phyloP scores from a whole-genome alignment of 2,113 vertebrate genomes.

The Salminus brasiliensis region DNA sequence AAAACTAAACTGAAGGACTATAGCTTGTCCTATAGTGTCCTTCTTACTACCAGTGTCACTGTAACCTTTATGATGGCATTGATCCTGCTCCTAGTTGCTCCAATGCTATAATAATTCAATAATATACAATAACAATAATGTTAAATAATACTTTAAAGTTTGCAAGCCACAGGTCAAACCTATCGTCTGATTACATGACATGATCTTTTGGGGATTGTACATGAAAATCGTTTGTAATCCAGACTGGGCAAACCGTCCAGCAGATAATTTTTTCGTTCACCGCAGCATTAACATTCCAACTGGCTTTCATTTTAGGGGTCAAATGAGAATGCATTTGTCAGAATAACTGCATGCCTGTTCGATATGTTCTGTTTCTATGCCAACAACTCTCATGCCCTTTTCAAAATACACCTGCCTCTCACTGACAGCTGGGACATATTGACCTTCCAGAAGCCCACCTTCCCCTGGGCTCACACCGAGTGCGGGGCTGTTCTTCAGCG shows the following conservation, averaged over 20 bases:
- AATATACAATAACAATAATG: neutral
- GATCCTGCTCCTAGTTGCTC: neutral
- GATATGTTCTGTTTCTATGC: slow-evolving; percentile 30
- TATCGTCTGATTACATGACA: neutral
- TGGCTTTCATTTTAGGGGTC: slow-evolving; percentile 29
- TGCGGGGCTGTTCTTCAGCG: slow-evolving; percentile 34
- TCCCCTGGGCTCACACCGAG: slow-evolving; percentile 32
- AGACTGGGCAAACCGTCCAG: neutral
- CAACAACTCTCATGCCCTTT: slow-evolving; percentile 44
- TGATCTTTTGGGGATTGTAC: neutral
- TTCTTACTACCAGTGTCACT: neutral
- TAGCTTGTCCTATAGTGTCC: neutral
- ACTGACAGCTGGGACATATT: slow-evolving; percentile 34
- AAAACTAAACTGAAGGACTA: neutral
- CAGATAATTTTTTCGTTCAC: neutral
- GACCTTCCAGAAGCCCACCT: slow-evolving; percentile 44
- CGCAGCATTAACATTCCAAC: slow-evolving; percentile 19
- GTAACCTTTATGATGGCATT: neutral
- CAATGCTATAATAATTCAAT: neutral
- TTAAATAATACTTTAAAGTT: neutral
- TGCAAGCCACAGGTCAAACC: neutral
- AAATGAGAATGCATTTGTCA: slow-evolving; percentile 26
- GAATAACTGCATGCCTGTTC: slow-evolving; percentile 7
- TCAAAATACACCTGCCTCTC: slow-evolving; percentile 30
- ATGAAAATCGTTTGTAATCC: neutral